Base-by-base conservation (phyloP, 1,140 invertebrate genomes). In the Battus philenor region DNA sequence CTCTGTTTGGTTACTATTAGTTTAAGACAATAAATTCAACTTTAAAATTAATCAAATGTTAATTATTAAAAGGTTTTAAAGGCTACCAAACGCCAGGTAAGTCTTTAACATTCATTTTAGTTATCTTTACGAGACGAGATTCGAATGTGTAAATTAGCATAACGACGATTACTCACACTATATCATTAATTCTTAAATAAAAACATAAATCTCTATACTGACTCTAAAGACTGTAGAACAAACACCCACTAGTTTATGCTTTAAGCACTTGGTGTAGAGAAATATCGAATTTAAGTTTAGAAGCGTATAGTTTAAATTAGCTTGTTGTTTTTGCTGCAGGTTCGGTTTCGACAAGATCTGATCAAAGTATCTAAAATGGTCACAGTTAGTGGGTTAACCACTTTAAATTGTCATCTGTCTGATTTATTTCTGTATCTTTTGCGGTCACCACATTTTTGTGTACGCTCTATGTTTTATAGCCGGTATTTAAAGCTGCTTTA, bases 371-470 rank as follows among this genome's bases (percentile, higher is more conserved):
- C 83, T 87, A 86, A 86, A 87, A 86, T 85, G 83, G 86, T 86
- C 79, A 86, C 81, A 86, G 81, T 83, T 80, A 83, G 79, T 86
- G 80, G 86, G 84, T 82, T 82, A 82, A 85, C 86, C 86, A 87
- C 86, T 87, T 87, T 86, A 86, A 87, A 87, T 86, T 86, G 86
- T 86, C 86, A 87, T 87, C 83, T 76, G 73, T 69, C 77, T 86
- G 86, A 87, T 87, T 87, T 87, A 87, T 87, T 86, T 86, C 79
- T 83, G 75, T 86, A 74, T 83, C 79, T 83, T 75, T 76, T 71
- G 75, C 70, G 75, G 69, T 67, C 70, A 79, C 79, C 78, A 79
- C 77, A 78, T 82, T 82, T 82, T 82, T 81, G 70, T 76, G 63
- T 51, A 49, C 55, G 49, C 54, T 47, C 47, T 50, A 34, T 50